Evolutionary conservation across 2,888 invertebrate species (phyloP).

Genomic region (Caenorhabditis afra): DNA sequence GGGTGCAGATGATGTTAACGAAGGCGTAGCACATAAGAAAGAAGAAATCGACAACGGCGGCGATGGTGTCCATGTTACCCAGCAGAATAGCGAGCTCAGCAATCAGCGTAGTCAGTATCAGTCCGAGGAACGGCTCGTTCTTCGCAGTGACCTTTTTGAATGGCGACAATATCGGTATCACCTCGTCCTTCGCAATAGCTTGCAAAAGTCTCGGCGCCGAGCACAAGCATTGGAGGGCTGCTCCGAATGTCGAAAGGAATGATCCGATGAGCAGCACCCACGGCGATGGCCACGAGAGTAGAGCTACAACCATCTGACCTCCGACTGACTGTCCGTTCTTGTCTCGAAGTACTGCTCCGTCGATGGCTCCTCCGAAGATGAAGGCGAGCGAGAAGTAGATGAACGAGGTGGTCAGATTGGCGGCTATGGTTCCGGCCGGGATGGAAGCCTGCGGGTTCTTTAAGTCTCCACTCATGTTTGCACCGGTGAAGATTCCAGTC

Average conservation of each 20-base stretch:
- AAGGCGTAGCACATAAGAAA: constrained; percentile 99
- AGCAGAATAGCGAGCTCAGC: constrained; percentile 87
- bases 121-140: constrained; percentile 95
- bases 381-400: constrained; percentile 91
- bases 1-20: constrained; percentile 97
- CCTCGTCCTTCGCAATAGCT: constrained; percentile 95
- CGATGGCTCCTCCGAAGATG: constrained; percentile 91
- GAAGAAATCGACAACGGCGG: constrained; percentile 87
- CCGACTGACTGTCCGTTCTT: constrained; percentile 99
- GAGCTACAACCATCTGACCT: constrained; percentile 94
- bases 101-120: constrained; percentile 88
- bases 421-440: constrained; percentile 96
- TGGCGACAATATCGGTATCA: constrained; percentile 83
- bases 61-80: constrained; percentile 94
- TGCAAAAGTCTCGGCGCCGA: constrained; percentile 85
- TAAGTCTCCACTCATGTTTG: constrained; percentile 95
- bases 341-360: constrained; percentile 93
- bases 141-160: constrained; percentile 94
- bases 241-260: constrained; percentile 96
- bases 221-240: constrained; percentile 85
- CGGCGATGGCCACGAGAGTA: constrained; percentile 98
- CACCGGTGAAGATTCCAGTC: constrained; percentile 99
- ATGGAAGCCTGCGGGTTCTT: constrained; percentile 99
- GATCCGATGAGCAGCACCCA: constrained; percentile 99
- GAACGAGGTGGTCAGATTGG: constrained; percentile 94